These are phyloP conservation scores for Pantherophis vulpinus DNA, from an alignment of 2,797 vertebrate species.

Conservation along the genomic window DNA sequence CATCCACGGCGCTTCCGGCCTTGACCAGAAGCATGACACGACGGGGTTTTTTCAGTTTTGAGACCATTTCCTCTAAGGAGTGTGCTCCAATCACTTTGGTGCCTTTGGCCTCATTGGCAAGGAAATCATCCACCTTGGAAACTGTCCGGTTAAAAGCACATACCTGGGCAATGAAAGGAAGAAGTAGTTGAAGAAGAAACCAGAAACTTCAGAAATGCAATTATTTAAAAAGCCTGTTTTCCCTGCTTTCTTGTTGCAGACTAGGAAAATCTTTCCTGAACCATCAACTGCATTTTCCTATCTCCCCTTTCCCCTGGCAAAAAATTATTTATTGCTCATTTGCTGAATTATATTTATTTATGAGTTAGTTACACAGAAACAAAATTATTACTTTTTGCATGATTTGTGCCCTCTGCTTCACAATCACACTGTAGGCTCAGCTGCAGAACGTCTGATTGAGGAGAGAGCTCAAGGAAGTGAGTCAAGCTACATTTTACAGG, in stretches of 20 bases:
- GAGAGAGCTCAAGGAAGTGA: not conserved
- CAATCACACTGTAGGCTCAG: not conserved
- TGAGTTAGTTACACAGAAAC: not conserved
- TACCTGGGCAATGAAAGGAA: slow-evolving; percentile 73
- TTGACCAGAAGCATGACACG: slow-evolving; percentile 91
- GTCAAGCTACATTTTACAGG: not conserved
- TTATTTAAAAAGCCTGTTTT: not conserved
- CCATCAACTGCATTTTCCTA: too few relatives aligned
- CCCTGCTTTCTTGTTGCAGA: too few relatives aligned
- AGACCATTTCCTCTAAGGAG: slow-evolving; percentile 94
- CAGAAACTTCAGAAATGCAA: fast-evolving
- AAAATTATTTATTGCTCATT: not conserved
- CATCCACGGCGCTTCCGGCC: slow-evolving; percentile 93
- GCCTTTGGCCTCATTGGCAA: slow-evolving; percentile 92
- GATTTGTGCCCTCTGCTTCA: not conserved
- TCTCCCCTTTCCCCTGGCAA: not conserved
- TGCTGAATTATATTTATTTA: not conserved
- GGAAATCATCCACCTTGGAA: slow-evolving; percentile 94
- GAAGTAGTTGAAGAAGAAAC: not conserved
- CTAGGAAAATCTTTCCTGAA: not conserved
- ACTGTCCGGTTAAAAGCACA: slow-evolving; percentile 95
- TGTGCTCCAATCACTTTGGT: slow-evolving; percentile 92
- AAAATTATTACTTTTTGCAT: not conserved
- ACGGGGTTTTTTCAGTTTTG: slow-evolving; percentile 91
- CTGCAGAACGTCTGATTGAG: not conserved